A percentile compares a stretch with the other conserved stretches of the same genome.
Evolutionary conservation across 2,888 invertebrate species (phyloP).

Genomic region (Pheosia gnoma): DNA sequence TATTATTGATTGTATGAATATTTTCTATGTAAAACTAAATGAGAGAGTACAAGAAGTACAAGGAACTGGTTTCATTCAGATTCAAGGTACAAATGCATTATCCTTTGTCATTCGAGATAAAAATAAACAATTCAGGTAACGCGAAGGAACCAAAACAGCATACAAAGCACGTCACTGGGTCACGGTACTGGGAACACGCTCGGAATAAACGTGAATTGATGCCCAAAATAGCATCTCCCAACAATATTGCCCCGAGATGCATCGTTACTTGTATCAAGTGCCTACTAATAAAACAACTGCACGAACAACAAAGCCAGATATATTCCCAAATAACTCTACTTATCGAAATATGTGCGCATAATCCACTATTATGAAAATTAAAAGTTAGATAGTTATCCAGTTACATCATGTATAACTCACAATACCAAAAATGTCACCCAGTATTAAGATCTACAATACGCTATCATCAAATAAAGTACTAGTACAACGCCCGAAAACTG

Average conservation of each 20-base stretch:
- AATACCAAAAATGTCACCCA: too few species aligned
- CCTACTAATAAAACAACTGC: not conserved
- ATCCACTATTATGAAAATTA: too few species aligned
- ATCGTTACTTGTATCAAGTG: not conserved
- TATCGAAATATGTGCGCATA: too few species aligned
- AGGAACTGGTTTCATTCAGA: constrained; percentile 4
- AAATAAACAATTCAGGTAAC: constrained; percentile 59
- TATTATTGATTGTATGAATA: not conserved
- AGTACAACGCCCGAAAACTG: not conserved
- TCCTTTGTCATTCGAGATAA: constrained; percentile 27
- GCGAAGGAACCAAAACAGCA: constrained; percentile 55
- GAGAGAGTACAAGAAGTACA: not conserved
- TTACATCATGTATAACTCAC: too few species aligned
- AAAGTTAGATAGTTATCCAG: too few species aligned
- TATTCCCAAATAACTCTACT: too few species aligned
- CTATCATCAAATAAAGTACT: not conserved
- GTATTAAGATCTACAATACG: too few species aligned
- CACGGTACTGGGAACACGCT: constrained; percentile 66
- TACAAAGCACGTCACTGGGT: constrained; percentile 72
- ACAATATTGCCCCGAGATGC: constrained; percentile 6
- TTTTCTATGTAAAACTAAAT: not conserved
- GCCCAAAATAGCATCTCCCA: constrained; percentile 60
- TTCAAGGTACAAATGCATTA: constrained; percentile 1
- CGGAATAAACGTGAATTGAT: constrained; percentile 66
- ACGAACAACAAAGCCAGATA: too few species aligned